Base-by-base conservation (phyloP, 2,888 invertebrate genomes). In the Omphaloscelis lunosa region DNA sequence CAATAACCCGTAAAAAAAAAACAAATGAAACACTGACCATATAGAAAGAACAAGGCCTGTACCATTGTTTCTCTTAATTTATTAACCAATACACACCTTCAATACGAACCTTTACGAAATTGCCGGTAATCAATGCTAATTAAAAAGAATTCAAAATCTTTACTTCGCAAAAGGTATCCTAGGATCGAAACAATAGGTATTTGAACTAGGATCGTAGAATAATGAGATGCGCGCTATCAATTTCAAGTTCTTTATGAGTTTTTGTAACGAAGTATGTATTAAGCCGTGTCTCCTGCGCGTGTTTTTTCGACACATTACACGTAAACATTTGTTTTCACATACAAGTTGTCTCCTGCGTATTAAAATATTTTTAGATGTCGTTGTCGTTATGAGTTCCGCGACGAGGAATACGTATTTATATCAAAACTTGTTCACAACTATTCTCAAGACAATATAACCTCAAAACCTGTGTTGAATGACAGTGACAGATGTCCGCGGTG, bases 41-140 rank as follows among this genome's bases (percentile, higher is more conserved):
- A 59, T 65, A 76, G 71, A 75, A 86, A 79, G 12, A 62, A 41
- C 69, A 41, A 73, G 17, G 8, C 56, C 8, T 51, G 51, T 77
- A 65, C 77, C 77, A 87, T 87, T 87, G 79, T 87, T 58, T 39
- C 27, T 69, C 39, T 66, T 73, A 77, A 87, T 86, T 82, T 85
- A 87, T 84, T 79, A 23, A 45, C 53, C 39, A 72, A 66, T 34
- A 48, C 29, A 71, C 39, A 69, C 56, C 34, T 66, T 76, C 29
- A 51, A 51, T 63, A 63, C 63, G 15, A 67, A 58, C 41, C 71
- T 58, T n/a, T n/a, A n/a, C n/a, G n/a, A 72, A 69, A 63, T 73
- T 34, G 66, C 56, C 11, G 48, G 59, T 79, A 27, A 69, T 61
- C 5, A 61, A 59, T 53, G 62, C 58, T 79, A 82, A 86, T 76